phyloP scores from a whole-genome alignment of 2,113 vertebrate genomes.

The Dromaius novaehollandiae region DNA sequence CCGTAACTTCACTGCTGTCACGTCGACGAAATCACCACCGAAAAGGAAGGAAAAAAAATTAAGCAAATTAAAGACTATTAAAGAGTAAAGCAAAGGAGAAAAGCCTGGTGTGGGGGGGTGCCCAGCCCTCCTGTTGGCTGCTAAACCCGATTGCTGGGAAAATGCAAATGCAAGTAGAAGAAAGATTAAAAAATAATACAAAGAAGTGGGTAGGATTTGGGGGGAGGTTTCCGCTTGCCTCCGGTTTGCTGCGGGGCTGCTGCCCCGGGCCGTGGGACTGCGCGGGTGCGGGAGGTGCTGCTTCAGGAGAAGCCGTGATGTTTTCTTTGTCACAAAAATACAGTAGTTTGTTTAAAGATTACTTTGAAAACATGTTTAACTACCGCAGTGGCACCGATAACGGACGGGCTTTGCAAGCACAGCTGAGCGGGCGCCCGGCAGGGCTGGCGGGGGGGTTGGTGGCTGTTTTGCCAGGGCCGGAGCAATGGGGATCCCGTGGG shows the following conservation, averaged over 20 bases:
- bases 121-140: rapidly evolving
- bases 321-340: neutral
- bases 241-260: too few species aligned
- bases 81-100: neutral
- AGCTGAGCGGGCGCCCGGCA: neutral
- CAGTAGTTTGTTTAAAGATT: neutral
- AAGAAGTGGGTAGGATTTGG: neutral
- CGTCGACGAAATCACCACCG: neutral
- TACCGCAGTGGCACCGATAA: neutral
- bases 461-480: neutral
- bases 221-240: too few species aligned
- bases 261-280: neutral
- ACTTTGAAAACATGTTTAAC: neutral
- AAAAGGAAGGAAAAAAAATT: neutral
- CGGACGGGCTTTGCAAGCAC: neutral
- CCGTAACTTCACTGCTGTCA: neutral
- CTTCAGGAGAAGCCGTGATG: neutral
- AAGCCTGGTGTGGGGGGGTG: neutral
- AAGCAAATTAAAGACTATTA: too few species aligned
- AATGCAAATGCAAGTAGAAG: neutral
- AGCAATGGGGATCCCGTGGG: too few species aligned
- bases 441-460: neutral
- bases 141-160: neutral
- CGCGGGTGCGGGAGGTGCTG: neutral
- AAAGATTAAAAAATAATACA: neutral